Evolutionary conservation across 2,113 vertebrate species (phyloP).

Genomic region (Pyrgilauda ruficollis): DNA sequence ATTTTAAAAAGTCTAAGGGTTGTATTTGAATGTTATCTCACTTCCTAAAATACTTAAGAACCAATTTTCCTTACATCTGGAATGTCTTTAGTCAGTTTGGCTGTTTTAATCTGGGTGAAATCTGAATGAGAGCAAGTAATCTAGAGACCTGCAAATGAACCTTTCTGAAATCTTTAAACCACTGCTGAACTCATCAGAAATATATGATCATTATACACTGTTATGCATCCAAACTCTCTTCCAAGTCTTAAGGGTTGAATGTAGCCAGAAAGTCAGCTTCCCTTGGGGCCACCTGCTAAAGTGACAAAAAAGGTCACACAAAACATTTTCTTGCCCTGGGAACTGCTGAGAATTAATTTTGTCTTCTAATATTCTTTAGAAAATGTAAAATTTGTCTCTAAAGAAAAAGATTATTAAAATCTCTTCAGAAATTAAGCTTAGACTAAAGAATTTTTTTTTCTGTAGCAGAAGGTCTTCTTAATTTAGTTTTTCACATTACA

Average conservation of each 20-base stretch:
- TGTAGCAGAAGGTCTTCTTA: background rate
- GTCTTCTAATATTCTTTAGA: background rate
- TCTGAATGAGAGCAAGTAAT: background rate
- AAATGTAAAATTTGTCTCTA: background rate
- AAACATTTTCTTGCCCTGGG: background rate
- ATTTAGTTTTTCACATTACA: background rate
- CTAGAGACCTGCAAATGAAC: background rate
- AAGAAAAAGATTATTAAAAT: background rate
- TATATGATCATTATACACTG: background rate
- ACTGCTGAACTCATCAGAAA: background rate
- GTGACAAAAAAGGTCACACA: background rate
- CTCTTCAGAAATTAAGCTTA: background rate
- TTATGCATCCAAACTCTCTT: background rate
- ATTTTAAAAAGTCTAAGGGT: background rate
- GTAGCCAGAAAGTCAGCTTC: background rate
- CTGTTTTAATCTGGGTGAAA: background rate
- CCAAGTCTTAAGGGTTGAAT: background rate
- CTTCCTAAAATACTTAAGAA: slow-evolving; percentile 4
- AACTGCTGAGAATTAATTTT: background rate
- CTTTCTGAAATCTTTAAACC: background rate
- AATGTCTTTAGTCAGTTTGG: background rate
- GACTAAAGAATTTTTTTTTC: background rate
- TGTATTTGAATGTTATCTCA: background rate
- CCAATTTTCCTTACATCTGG: background rate
- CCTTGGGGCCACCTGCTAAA: background rate